A percentile compares a stretch with the other conserved stretches of the same genome.
Evolutionary conservation across 2,888 invertebrate species (phyloP).

Genomic region (Biston betularia): DNA sequence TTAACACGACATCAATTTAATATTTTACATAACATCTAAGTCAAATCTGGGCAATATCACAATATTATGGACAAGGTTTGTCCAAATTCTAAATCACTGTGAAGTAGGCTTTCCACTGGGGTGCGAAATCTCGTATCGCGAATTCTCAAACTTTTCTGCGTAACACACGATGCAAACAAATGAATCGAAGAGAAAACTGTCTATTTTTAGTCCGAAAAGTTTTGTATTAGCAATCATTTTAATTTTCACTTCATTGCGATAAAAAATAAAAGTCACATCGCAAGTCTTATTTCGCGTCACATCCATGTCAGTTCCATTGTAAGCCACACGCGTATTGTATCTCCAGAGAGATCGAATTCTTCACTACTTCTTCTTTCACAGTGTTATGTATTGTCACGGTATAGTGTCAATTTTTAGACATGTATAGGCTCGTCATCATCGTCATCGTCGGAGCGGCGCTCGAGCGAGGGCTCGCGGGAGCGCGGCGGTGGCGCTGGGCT

Average conservation of each 20-base stretch:
- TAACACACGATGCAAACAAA: constrained; percentile 11
- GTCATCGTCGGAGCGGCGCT: constrained; percentile 80
- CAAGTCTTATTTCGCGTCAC: neutral
- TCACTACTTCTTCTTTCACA: constrained; percentile 41
- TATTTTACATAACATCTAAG: constrained; percentile 71
- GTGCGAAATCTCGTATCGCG: constrained; percentile 27
- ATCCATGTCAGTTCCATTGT: neutral
- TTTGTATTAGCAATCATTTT: constrained; percentile 11
- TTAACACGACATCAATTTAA: constrained; percentile 78
- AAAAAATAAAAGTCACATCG: neutral
- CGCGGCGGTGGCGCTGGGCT: constrained; percentile 84
- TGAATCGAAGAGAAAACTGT: constrained; percentile 5
- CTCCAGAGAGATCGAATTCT: neutral
- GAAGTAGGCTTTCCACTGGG: constrained; percentile 41
- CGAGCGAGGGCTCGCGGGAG: constrained; percentile 73
- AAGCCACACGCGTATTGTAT: neutral
- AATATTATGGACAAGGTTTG: constrained; percentile 69
- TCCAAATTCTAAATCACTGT: constrained; percentile 54
- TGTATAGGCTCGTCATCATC: constrained; percentile 89
- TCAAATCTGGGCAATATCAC: constrained; percentile 82
- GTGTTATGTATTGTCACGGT: constrained; percentile 8
- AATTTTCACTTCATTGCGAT: constrained; percentile 2
- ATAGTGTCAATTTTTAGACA: constrained; percentile 69
- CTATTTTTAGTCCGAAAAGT: neutral
- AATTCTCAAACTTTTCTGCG: constrained; percentile 3